Evolutionary conservation across 2,888 invertebrate species (phyloP).

Genomic region (Troides oblongomaculatus): DNA sequence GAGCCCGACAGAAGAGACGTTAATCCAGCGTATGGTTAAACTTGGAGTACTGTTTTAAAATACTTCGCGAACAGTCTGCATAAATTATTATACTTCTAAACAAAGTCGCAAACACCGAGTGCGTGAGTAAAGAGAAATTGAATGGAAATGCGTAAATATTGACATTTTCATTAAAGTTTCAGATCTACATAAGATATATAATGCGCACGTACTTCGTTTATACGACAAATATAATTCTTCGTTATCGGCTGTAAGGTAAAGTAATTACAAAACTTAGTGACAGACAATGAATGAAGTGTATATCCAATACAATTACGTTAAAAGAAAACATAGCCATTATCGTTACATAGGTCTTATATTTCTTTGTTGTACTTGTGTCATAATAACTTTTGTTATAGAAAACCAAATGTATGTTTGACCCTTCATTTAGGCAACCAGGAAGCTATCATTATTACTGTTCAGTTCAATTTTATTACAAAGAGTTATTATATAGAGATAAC

Average conservation of each 20-base stretch:
- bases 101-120: slow-evolving; percentile 32
- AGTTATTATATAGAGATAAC: no score
- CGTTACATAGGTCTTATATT: neutral
- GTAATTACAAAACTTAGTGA: neutral
- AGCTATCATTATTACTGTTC: no score
- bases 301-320: neutral
- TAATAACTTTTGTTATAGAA: no score
- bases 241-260: neutral
- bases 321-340: no score
- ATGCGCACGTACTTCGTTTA: neutral
- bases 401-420: no score
- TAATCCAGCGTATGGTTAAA: slow-evolving; percentile 45
- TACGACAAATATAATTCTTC: neutral
- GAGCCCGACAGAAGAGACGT: slow-evolving; percentile 45
- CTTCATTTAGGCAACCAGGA: no score
- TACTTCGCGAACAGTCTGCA: slow-evolving; percentile 42
- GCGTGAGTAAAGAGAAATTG: slow-evolving; percentile 22
- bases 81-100: slow-evolving; percentile 46
- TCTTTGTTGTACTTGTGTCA: no score
- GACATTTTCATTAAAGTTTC: slow-evolving; percentile 1
- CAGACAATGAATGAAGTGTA: neutral
- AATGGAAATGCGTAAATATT: slow-evolving; percentile 13
- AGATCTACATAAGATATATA: neutral
- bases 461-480: no score
- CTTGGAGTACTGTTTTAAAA: slow-evolving; percentile 41